Evolutionary conservation across 2,888 invertebrate genomes (phyloP).

Genomic region (Pegoplata infirma): DNA sequence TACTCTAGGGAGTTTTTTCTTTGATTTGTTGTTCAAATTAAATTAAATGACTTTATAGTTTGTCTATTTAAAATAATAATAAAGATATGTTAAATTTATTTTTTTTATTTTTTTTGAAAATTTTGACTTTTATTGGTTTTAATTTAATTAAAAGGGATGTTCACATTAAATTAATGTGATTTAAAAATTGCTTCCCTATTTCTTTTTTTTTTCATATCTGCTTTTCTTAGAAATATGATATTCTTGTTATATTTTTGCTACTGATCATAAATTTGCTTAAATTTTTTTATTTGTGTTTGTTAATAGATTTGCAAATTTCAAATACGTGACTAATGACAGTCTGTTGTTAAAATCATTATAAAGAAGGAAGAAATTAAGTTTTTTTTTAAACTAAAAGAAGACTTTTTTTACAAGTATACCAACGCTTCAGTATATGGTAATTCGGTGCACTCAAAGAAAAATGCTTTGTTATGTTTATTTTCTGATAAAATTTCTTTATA

Average conservation of each 20-base stretch:
- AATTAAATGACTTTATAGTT: constrained; percentile 51
- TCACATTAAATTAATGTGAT: neutral
- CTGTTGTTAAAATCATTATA: neutral
- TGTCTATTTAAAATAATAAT: neutral
- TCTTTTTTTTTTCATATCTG: neutral
- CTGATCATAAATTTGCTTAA: neutral
- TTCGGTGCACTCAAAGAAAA: too few species aligned
- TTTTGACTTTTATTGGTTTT: constrained; percentile 48
- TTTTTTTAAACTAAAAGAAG: neutral
- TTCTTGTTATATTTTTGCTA: neutral
- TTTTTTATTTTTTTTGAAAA: constrained; percentile 28
- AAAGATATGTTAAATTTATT: neutral
- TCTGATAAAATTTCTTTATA: too few species aligned
- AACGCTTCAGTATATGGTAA: too few species aligned
- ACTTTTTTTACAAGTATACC: too few species aligned
- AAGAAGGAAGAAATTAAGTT: neutral
- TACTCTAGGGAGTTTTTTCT: neutral
- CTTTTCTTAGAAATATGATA: constrained; percentile 43
- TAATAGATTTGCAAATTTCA: constrained; percentile 20
- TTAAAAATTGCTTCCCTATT: neutral
- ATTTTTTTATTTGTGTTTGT: constrained; percentile 4
- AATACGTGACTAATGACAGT: constrained; percentile 54
- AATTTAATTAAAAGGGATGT: constrained; percentile 43
- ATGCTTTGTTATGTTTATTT: too few species aligned
- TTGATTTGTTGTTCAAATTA: constrained; percentile 53